Base-by-base conservation (phyloP, 2,888 invertebrate genomes). In the Atethmia centrago region DNA sequence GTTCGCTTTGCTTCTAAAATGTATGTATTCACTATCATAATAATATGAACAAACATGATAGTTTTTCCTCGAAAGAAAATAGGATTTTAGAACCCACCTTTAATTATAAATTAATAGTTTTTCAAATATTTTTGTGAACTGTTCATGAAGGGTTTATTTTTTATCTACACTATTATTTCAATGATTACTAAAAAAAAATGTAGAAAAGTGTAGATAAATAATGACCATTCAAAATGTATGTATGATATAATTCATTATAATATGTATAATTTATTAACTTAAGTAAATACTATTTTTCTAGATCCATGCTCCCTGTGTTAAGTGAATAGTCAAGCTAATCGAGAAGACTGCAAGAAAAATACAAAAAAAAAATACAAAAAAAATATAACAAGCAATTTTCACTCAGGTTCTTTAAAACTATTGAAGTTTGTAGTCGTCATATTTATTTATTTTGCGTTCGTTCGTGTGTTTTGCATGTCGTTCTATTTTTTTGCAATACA, bases 251-350 rank as follows among this genome's bases (percentile, higher is more conserved):
- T 28, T 42, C 8, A 59, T 28, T 59, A 36, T 36, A 31, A 45
- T 64, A 19, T 64, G 31, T 61, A 64, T 42, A 51, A 62, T 73
- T 61, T 68, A 80, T 69, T 85, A 85, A 86, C 68, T 25, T 45
- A n/a, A 74, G 55, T 67, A 82, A 79, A 83, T 83, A 88, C 88
- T 90, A 71, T 92, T 91, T 91, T 96, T 96, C 95, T 97, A 97
- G 98, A 97, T 98, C 98, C 96, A 97, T 98, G 97, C 97, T 98
- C 96, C 98, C 98, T 92, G 98, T 98, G 95, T 97, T 98, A 97
- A 98, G 97, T 96, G 98, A 98, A 97, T 98, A 97, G 97, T 93
- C 96, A 93, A 95, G 95, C 92, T 95, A 95, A 93, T 90, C 90
- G 85, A 94, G 95, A 96, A 95, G 96, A 95, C 96, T 96, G 96